Base-by-base conservation (phyloP, 2,888 invertebrate species). In the Amorpha juglandis region DNA sequence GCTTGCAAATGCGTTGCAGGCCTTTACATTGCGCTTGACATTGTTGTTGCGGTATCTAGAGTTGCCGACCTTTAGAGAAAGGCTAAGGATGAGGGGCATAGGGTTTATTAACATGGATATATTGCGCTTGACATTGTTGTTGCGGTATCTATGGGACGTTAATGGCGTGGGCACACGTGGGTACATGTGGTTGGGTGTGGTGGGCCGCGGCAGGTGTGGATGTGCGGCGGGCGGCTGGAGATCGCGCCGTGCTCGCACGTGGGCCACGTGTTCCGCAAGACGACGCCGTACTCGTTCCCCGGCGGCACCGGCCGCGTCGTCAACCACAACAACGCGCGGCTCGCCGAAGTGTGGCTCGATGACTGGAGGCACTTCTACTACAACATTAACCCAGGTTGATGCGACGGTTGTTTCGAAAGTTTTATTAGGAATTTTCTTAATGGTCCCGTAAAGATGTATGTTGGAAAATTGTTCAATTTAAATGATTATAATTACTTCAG, bases 261-360 rank as follows among this genome's bases (percentile, higher is more conserved):
- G 81, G 98, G 98, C 78, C 98, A 98, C 94, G 98, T 98, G 86
- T 99, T 99, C 95, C 97, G 99, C 91, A 98, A 98, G 95, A 97
- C 98, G 79, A 99, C 99, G 78, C 99, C 99, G 66, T 99, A 99
- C 94, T 97, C 98, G 80, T 99, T 99, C 95, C 99, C 99, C 67
- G 99, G 99, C 80, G 99, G 99, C 85, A 98, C 98, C 80, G 97
- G 97, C 93, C 97, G 97, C 86, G 98, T 99, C 87, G 99, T 99
- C 93, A 98, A 99, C 95, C 98, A 98, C 95, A 99, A 99, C 96
- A 98, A 99, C 94, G 98, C 98, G 88, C 96, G 99, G 80, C 97
- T 99, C 84, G 99, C 98, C 75, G 98, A 99, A 92, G 99, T 99
- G 82, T 99, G 99, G 99, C 96, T 99, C 94, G 99, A 99, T 95